phyloP scores from a whole-genome alignment of 2,888 invertebrate genomes.

The Hyles lineata region DNA sequence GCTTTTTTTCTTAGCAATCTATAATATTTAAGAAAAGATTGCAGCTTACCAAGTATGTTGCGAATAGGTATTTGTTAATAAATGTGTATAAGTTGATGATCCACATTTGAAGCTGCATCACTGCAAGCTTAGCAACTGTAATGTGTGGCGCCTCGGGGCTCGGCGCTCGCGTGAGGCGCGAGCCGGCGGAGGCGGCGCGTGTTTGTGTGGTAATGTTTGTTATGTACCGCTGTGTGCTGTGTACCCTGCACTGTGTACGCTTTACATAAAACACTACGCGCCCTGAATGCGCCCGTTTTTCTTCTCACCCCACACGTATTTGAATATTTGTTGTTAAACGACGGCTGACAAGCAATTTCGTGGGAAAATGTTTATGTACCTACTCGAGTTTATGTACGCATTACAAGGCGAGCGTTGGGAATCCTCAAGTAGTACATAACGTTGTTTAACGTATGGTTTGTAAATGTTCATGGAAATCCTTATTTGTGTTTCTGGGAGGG shows the following conservation, averaged over 20 bases:
- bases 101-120: neutral
- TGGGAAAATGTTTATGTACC: slow-evolving; percentile 20
- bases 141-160: slow-evolving; percentile 26
- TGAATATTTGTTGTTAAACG: slow-evolving; percentile 49
- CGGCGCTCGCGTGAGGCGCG: slow-evolving; percentile 27
- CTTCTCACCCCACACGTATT: slow-evolving; percentile 49
- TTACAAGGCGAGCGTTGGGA: neutral
- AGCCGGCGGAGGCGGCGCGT: slow-evolving; percentile 30
- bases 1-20: too few species aligned
- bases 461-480: slow-evolving; percentile 9
- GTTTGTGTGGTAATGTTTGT: slow-evolving; percentile 44
- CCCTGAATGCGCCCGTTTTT: slow-evolving; percentile 46
- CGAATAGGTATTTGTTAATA: too few species aligned
- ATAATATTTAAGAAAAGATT: too few species aligned
- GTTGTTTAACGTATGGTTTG: slow-evolving; percentile 12
- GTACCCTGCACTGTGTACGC: slow-evolving; percentile 6
- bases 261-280: slow-evolving; percentile 39
- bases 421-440: neutral
- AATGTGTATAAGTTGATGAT: too few species aligned
- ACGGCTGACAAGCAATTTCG: slow-evolving; percentile 28
- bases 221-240: slow-evolving; percentile 35
- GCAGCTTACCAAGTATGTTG: neutral
- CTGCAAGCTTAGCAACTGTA: slow-evolving; percentile 7
- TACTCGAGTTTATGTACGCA: slow-evolving; percentile 14
- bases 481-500: neutral